Evolutionary conservation across 2,888 invertebrate species (phyloP), one percentile per base, ranked within the genome.

Genomic region (Bedellia somnulentella): DNA sequence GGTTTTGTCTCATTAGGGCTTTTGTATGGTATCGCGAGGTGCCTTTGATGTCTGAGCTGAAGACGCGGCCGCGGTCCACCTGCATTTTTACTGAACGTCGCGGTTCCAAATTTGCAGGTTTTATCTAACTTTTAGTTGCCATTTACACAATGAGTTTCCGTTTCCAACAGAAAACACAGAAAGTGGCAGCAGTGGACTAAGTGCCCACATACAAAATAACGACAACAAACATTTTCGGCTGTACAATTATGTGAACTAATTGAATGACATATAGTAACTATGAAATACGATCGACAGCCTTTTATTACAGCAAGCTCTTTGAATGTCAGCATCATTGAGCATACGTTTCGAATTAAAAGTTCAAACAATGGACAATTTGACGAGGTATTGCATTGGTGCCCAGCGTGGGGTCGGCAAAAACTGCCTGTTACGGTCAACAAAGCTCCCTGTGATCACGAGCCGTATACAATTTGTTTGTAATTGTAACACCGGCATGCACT

Each of bases 1-100:
- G 73, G 70, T 71, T 73, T 75, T 70, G 73, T 73, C 73, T 75
- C 75, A 73, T 75, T 75, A 75, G 67, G 70, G 71, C 73, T 70
- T 71, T 71, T 71, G 71, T 73, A 63, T 66, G 64, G 70, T 61
- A 68, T 68, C 63, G 66, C 63, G 60, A 52, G 60, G 48, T 60
- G 58, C 59, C 70, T 71, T 71, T 71, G 68, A 68, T 61, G 68
- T 57, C 56, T 52, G 49, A 52, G 51, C 55, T 46, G 50, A 53
- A 49, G 54, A 52, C 52, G 47, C 41, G 51, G 42, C 49, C 52
- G 52, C 48, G 57, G 61, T 70, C 71, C 70, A 70, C 71, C 68
- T 71, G 73, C 71, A 73, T 57, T 71, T 67, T 70, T 71, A 68
- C 71, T 71, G 71, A 71, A 63, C 58, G 47, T 47, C 52, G 52